Conservation (phyloP, 2,888 invertebrate genomes). For the Leptopterna dolabrata region DNA sequence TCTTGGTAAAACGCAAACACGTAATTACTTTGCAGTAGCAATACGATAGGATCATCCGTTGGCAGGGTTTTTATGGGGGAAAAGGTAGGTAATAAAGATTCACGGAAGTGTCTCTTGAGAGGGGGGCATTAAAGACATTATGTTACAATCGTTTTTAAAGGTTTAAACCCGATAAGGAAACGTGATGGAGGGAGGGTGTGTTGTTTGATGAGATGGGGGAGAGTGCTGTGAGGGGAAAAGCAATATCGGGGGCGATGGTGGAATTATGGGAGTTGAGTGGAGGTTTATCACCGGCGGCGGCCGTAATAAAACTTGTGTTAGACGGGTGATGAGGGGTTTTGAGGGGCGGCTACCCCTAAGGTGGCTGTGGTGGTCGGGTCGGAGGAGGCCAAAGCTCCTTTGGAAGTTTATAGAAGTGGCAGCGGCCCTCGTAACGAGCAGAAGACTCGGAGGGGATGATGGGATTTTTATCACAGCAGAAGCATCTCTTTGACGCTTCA, state of each 20-base stretch:
- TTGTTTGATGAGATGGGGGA: neutral
- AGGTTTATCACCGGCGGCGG: conserved; percentile 46
- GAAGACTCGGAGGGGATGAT: neutral
- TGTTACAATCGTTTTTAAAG: conserved; percentile 44
- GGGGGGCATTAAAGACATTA: conserved; percentile 33
- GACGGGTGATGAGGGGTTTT: neutral
- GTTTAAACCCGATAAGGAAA: conserved; percentile 34
- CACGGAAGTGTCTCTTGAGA: neutral
- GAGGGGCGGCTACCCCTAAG: neutral
- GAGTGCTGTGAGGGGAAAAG: conserved; percentile 6
- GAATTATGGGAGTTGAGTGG: conserved; percentile 35
- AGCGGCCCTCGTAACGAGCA: neutral
- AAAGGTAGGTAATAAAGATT: conserved; percentile 23
- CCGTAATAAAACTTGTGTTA: conserved; percentile 42
- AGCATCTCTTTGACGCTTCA: conserved; percentile 35
- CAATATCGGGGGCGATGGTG: conserved; percentile 24
- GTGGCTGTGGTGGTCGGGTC: neutral
- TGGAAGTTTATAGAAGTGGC: conserved; percentile 22
- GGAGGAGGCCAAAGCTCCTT: neutral
- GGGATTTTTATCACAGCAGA: conserved; percentile 41
- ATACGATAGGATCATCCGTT: conserved; percentile 9
- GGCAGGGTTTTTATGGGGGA: neutral
- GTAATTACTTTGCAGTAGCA: conserved; percentile 1
- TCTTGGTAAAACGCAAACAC: neutral
- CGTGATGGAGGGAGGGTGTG: neutral